Percentiles rank a stretch among this genome's conserved stretches.
phyloP scores from a whole-genome alignment of 2,888 invertebrate species.

The Trichacis sp. region DNA sequence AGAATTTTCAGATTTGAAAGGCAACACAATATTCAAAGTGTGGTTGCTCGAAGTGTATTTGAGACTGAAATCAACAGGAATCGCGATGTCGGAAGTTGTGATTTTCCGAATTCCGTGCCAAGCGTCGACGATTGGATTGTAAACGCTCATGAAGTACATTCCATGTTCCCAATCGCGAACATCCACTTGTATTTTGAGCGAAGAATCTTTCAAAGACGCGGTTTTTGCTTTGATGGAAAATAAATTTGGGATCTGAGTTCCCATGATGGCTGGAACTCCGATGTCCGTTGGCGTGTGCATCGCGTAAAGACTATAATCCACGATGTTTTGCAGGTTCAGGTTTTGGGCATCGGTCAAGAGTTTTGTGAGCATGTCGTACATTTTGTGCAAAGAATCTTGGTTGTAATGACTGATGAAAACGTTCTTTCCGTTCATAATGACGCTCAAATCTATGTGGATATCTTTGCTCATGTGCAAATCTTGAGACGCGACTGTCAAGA shows the following conservation, averaged over 20 bases:
- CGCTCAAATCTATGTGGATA: constrained; percentile 47
- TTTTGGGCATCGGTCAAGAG: constrained; percentile 6
- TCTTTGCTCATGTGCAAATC: constrained; percentile 35
- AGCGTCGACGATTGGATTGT: constrained; percentile 68
- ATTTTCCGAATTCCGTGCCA: constrained; percentile 67
- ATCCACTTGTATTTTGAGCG: constrained; percentile 55
- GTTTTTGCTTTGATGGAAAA: constrained; percentile 50
- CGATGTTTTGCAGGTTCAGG: constrained; percentile 42
- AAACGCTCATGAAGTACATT: constrained; percentile 62
- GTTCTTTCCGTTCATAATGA: constrained; percentile 45
- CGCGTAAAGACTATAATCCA: constrained; percentile 48
- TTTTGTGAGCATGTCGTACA: constrained; percentile 11
- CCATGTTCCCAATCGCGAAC: constrained; percentile 59
- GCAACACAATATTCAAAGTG: constrained; percentile 53
- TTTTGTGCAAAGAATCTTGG: constrained; percentile 15
- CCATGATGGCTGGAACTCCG: constrained; percentile 63
- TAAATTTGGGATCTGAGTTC: constrained; percentile 56
- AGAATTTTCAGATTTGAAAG: too few species aligned
- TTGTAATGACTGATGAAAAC: constrained; percentile 39
- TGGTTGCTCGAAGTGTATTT: constrained; percentile 52
- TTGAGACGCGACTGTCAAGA: constrained; percentile 40
- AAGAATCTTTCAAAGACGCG: constrained; percentile 20
- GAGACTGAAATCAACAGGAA: constrained; percentile 50
- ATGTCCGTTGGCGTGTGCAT: constrained; percentile 65
- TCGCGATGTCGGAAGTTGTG: constrained; percentile 51